A percentile compares a stretch with the other conserved stretches of the same genome.
phyloP scores from a whole-genome alignment of 2,888 invertebrate genomes.

The Platycheirus rosarum region DNA sequence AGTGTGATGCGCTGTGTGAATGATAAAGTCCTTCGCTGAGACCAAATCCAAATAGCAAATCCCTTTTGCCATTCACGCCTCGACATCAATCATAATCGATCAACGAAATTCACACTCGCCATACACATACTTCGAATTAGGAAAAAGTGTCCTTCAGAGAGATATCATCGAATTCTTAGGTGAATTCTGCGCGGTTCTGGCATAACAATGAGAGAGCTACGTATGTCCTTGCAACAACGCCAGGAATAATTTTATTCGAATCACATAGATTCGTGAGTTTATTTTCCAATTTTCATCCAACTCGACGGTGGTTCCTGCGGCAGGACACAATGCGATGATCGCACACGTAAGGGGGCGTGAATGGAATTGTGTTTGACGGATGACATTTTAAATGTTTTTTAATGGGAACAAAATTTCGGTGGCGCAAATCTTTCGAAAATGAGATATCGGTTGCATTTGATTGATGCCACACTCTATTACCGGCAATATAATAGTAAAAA shows the following conservation, averaged over 20 bases:
- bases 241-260: constrained; percentile 66
- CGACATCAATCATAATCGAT: constrained; percentile 73
- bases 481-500: constrained; percentile 44
- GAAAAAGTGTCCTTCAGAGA: background rate
- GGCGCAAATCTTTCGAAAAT: constrained; percentile 68
- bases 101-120: constrained; percentile 69
- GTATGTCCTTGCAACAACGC: constrained; percentile 51
- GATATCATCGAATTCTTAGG: constrained; percentile 41
- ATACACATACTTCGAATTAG: constrained; percentile 27
- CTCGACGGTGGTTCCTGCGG: constrained; percentile 14
- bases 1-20: constrained; percentile 50
- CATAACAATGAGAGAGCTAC: constrained; percentile 62
- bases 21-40: constrained; percentile 34
- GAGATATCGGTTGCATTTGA: constrained; percentile 67
- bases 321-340: constrained; percentile 42
- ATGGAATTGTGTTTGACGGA: constrained; percentile 62
- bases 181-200: constrained; percentile 45
- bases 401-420: constrained; percentile 68
- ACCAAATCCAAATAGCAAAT: constrained; percentile 31
- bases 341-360: constrained; percentile 49
- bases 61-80: constrained; percentile 52
- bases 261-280: constrained; percentile 65
- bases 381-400: constrained; percentile 72
- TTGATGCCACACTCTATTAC: constrained; percentile 64
- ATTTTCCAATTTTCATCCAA: constrained; percentile 50